Percentiles rank a stretch among this genome's conserved stretches.
phyloP scores from a whole-genome alignment of 1,140 invertebrate genomes.

The Bombus impatiens region DNA sequence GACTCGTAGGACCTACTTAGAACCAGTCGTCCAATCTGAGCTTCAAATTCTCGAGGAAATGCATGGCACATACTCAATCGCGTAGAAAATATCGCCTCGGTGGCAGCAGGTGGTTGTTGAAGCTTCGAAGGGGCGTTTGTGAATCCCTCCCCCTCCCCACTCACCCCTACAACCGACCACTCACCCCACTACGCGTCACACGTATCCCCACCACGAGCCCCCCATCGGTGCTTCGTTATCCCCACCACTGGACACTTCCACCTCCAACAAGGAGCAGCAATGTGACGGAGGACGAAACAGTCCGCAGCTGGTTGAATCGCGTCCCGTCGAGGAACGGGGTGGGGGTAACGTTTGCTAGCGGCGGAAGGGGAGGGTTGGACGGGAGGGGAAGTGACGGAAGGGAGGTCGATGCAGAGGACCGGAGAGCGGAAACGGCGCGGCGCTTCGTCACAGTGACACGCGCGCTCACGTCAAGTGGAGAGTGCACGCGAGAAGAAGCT shows the following conservation, averaged over 20 bases:
- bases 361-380: slow-evolving; percentile 11
- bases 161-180: slow-evolving; percentile 12
- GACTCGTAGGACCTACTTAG: neutral
- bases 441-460: slow-evolving; percentile 81
- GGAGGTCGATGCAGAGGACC: slow-evolving; percentile 54
- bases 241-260: slow-evolving; percentile 33
- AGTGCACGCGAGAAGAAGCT: slow-evolving; percentile 60
- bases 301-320: slow-evolving; percentile 38
- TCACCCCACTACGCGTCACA: neutral
- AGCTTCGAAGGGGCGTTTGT: slow-evolving; percentile 75
- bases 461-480: slow-evolving; percentile 82
- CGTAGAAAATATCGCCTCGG: slow-evolving; percentile 41
- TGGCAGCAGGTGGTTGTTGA: slow-evolving; percentile 78
- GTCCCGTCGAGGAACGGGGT: neutral
- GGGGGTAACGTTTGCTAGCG: neutral
- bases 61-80: neutral
- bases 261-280: slow-evolving; percentile 46
- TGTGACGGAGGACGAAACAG: slow-evolving; percentile 53
- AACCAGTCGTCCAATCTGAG: too few species aligned
- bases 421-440: slow-evolving; percentile 79
- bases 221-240: slow-evolving; percentile 28
- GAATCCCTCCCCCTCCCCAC: slow-evolving; percentile 28
- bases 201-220: slow-evolving; percentile 33
- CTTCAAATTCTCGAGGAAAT: neutral
- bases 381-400: slow-evolving; percentile 34